Base-by-base conservation (phyloP, 1,140 invertebrate genomes). In the Heterodera schachtii region DNA sequence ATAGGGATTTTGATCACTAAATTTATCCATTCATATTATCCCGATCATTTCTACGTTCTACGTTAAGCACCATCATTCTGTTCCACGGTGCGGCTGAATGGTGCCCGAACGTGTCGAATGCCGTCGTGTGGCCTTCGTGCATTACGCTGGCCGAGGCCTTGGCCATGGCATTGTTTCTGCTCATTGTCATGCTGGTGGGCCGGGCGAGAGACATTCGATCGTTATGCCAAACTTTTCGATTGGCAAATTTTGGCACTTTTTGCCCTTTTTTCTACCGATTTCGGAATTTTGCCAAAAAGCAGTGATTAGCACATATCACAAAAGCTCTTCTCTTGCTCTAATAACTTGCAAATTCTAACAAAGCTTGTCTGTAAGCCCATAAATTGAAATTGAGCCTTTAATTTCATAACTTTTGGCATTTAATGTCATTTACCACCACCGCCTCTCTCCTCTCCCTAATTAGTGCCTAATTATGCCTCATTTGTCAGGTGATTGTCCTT, bases 151-250 rank as follows among this genome's bases (percentile, higher is more conserved):
- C 80, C 19, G 87, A 87, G 57, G 88, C 88, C 6, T 82, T 90
- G 67, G 75, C 85, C 52, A 90, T 87, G n/a, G 83, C 89, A 49
- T 82, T 89, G 11, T 84, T 81, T 66, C 85, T 90, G 83, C 83
- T 90, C 7, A 83, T 83, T 75, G 89, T 90, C 49, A 89, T 89
- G 89, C 79, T 89, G 81, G 87, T 90, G 75, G 79, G 85, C 31
- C 41, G n/a, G 31, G 41, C 3, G 46, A n/a, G 47, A 11, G 1
- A 1, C 31, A 31, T 31, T 1, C 31, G 31, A 31, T n/a, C 31
- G 31, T 31, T 31, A 31, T 31, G 31, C 31, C 31, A 31, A 31
- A 31, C 0, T 31, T 31, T 31, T 31, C 31, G 31, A 31, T 31
- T 31, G 52, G 52, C 52, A 0, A 82, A 41, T 19, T 19, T 43